Conservation (phyloP, 2,888 invertebrate species). For the Nymphalis urticae region DNA sequence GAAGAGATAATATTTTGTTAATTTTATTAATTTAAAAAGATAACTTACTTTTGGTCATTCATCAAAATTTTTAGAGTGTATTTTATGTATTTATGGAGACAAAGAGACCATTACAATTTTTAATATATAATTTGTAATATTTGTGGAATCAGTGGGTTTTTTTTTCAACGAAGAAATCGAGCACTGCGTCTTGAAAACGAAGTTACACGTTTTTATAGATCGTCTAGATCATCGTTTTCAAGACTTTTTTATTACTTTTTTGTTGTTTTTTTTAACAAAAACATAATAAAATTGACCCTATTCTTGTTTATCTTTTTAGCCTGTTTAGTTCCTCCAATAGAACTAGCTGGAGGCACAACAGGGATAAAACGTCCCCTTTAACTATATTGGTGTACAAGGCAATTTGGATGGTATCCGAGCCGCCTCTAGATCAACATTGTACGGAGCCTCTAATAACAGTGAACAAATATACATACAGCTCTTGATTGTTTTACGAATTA, state of each 20-base stretch:
- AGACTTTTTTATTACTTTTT: no score
- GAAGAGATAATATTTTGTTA: no score
- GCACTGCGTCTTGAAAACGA: background rate
- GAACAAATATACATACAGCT: constrained; percentile 28
- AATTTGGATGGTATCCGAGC: constrained; percentile 34
- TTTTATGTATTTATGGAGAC: no score
- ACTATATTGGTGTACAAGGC: constrained; percentile 30
- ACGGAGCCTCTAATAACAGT: constrained; percentile 25
- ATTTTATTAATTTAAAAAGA: no score
- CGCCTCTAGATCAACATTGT: constrained; percentile 32
- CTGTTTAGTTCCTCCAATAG: constrained; percentile 25
- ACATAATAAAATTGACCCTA: background rate
- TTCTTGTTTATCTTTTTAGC: constrained; percentile 18
- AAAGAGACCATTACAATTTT: no score
- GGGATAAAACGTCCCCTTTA: constrained; percentile 23
- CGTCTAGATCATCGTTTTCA: no score
- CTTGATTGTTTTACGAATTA: constrained; percentile 16
- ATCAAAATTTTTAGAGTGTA: no score
- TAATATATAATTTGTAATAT: no score
- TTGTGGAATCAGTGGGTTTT: no score
- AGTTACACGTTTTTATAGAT: background rate
- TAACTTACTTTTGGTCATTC: no score
- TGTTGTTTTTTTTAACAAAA: background rate
- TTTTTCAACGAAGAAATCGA: no score
- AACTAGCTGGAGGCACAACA: constrained; percentile 23